Base-by-base conservation (phyloP, 2,888 invertebrate genomes). In the Bombylius discolor region DNA sequence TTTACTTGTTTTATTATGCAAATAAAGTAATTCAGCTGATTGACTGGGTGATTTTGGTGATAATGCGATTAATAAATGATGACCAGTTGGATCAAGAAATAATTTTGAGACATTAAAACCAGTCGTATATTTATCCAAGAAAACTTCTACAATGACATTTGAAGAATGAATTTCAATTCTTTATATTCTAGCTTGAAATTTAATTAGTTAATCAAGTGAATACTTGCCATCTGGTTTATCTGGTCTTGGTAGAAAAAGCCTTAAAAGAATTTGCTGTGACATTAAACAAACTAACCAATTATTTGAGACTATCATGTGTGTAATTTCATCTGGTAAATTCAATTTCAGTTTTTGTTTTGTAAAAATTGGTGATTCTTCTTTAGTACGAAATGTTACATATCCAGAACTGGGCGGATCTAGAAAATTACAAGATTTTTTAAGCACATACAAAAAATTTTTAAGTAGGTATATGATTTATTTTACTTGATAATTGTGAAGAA, bases 281-380 rank as follows among this genome's bases (percentile, higher is more conserved):
- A 94, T 86, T 3, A 88, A 85, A 62, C 94, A 81, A 1, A 89
- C 85, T 54, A 95, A 76, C 69, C 84, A 85, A 69, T 91, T 90
- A 67, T 85, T 93, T 42, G 86, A 82, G 7, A 91, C 89, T 4
- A 82, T 83, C 56, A 93, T 78, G 68, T 92, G 88, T 5, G 85
- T 83, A 60, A 96, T 85, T 59, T 83, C 79, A 63, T 87, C 85
- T 0, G 86, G 81, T 2, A 94, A 88, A 58, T 83, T 82, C 61
- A 90, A 83, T 64, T 85, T 84, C 73, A 90, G 87, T 71, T 84
- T 86, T 61, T 87, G 84, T 70, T 89, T 93, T 42, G 82, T 84
- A 71, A 95, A 94, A 71, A 95, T 92, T 9, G 92, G 90, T 23
- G 81, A 78, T 62, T 89, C 89, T 64, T 87, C 84, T 64, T 84